Base-by-base conservation (phyloP, 1,140 invertebrate species). In the Drosophila bifasciata region DNA sequence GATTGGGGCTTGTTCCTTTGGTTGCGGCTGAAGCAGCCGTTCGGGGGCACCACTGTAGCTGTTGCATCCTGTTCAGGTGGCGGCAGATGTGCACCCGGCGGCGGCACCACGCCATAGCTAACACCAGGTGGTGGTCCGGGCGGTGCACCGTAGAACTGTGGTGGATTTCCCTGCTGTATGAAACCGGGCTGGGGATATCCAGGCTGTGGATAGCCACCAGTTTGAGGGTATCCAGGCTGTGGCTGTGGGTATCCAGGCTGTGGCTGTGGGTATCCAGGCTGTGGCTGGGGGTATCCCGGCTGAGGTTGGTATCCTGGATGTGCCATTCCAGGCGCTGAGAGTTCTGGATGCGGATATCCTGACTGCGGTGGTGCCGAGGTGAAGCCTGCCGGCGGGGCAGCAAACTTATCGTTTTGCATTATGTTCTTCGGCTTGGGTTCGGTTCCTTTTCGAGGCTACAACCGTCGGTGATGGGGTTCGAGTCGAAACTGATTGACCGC, bases 1-100 rank as follows among this genome's bases (percentile, higher is more conserved):
- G 39, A 45, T 32, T 86, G 83, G 0, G 83, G 83, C 15, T 71
- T 89, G 50, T 88, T 86, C 19, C 3, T 64, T 5, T 52, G 59
- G 41, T 49, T 77, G 25, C 40, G 50, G 0, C 23, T 51, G 15
- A 23, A 79, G 46, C 83, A 86, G 1, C 1, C 28, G 5, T 41
- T 21, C 1, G 63, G 78, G 6, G 23, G 48, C 13, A 57, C 50
- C 39, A 75, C 49, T 8, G 56, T 23, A 5, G 51, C 19, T 2
- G 50, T 13, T 2, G 67, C 40, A 15, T 51, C 40, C 5, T 52
- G 19, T 25, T 53, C 23, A 1, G 46, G 49, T 6, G 15, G 16
- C 1, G 63, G 55, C 6, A 46, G 17, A 2, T 55, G 55, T n/a
- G 23, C 8, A 28, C 2, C 28, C 28, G 28, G 28, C 8, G 28